These are phyloP conservation scores for Agrypnia vestita DNA, from an alignment of 1,140 invertebrate genomes.

Conservation along the genomic window DNA sequence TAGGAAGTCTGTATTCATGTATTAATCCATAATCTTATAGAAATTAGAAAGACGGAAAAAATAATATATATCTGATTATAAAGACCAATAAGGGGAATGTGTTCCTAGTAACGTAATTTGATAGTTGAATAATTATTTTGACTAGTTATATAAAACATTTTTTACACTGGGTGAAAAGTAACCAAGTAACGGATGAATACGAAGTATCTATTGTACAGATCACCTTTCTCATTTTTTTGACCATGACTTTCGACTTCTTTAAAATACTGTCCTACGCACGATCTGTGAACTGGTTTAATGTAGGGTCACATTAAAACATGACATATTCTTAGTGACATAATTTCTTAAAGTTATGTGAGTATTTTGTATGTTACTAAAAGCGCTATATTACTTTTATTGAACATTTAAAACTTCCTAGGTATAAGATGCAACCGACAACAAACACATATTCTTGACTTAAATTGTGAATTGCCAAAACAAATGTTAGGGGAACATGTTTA, in stretches of 20 bases:
- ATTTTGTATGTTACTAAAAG: slow-evolving; percentile 22
- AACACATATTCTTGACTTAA: slow-evolving; percentile 20
- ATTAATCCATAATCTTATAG: background rate
- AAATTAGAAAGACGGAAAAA: background rate
- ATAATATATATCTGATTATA: too few species aligned
- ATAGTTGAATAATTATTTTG: background rate
- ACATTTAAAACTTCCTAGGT: background rate
- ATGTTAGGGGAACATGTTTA: slow-evolving; percentile 1
- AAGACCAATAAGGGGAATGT: slow-evolving; percentile 8
- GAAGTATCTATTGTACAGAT: background rate
- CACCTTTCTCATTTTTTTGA: background rate
- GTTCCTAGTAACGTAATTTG: background rate
- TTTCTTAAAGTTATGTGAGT: slow-evolving; percentile 5
- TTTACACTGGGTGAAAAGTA: background rate
- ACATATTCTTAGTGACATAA: background rate
- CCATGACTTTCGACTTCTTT: background rate
- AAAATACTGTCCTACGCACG: background rate
- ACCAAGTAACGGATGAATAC: background rate
- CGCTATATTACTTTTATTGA: slow-evolving; percentile 10
- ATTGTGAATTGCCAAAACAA: background rate
- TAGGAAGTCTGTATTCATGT: background rate
- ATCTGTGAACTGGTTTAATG: background rate
- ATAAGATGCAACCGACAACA: background rate
- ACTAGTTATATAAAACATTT: background rate
- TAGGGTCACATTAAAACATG: background rate